Conservation (phyloP, 2,888 invertebrate species). For the Ormia ochracea region DNA sequence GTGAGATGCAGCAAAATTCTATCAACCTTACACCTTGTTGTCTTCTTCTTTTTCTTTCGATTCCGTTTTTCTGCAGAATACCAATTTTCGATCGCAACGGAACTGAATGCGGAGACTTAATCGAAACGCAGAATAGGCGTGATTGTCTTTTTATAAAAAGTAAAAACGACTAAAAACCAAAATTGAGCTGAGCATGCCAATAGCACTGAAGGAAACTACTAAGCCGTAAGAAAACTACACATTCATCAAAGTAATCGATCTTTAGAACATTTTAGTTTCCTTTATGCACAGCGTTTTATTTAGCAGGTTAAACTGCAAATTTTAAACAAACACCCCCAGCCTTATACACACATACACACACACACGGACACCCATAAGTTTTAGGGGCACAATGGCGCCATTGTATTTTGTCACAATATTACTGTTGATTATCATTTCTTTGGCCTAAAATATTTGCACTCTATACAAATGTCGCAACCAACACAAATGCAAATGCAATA, state of each 20-base stretch:
- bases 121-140: too few species aligned
- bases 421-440: slow-evolving; percentile 24
- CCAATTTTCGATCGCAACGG: too few species aligned
- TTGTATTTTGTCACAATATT: not conserved
- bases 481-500: slow-evolving; percentile 5
- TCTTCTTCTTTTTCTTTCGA: too few species aligned
- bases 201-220: not conserved
- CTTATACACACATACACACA: not conserved
- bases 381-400: slow-evolving; percentile 33
- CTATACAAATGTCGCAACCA: slow-evolving; percentile 11
- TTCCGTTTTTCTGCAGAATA: too few species aligned
- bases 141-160: too few species aligned
- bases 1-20: too few species aligned
- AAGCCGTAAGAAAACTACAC: not conserved
- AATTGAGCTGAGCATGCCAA: too few species aligned
- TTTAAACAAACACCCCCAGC: not conserved
- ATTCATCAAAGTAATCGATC: slow-evolving; percentile 19
- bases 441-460: slow-evolving; percentile 17
- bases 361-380: too few species aligned
- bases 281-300: too few species aligned
- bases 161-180: too few species aligned
- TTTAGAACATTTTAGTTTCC: not conserved
- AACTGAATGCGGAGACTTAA: too few species aligned
- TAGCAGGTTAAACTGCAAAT: slow-evolving; percentile 6
- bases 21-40: too few species aligned